These are phyloP conservation scores for Gobius niger DNA, from an alignment of 2,113 vertebrate species.

Conservation along the genomic window DNA sequence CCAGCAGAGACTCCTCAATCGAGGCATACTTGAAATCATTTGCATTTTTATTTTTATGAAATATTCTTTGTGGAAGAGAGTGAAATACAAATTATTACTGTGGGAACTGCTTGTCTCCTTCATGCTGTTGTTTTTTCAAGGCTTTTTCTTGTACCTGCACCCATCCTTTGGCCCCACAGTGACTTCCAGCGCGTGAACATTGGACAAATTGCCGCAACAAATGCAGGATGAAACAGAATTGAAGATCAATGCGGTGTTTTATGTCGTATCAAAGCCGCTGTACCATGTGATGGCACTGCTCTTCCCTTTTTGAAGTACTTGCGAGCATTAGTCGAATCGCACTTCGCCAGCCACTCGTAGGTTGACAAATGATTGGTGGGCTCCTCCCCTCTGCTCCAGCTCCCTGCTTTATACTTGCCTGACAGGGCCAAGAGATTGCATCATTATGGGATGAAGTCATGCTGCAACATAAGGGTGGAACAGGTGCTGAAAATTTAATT, in stretches of 20 bases:
- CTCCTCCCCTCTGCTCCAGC: slow-evolving; percentile 40
- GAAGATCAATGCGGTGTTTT: not conserved
- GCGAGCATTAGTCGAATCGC: slow-evolving; percentile 17
- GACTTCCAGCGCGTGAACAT: not conserved
- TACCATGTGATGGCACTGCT: slow-evolving; percentile 7
- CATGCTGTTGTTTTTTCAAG: not conserved
- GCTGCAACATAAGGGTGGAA: slow-evolving; percentile 72
- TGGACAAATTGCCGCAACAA: not conserved
- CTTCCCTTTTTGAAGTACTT: not conserved
- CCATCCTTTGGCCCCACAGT: not conserved
- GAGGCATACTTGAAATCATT: too few relatives aligned
- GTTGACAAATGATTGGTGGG: slow-evolving; percentile 62
- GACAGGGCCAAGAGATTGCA: slow-evolving; percentile 68
- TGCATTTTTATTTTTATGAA: too few relatives aligned
- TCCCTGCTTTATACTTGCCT: slow-evolving; percentile 51
- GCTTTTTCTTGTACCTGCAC: not conserved
- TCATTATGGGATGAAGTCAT: slow-evolving; percentile 80
- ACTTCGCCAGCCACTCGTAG: slow-evolving; percentile 43
- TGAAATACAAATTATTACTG: too few relatives aligned
- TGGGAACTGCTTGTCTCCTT: not conserved
- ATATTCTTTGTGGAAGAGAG: too few relatives aligned
- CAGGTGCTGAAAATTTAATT: slow-evolving; percentile 76
- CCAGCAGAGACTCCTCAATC: too few relatives aligned
- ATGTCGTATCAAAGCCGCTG: slow-evolving; percentile 7
- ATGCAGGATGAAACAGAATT: slow-evolving; percentile 1